A percentile compares a stretch with the other conserved stretches of the same genome.
These are phyloP conservation scores for Lottia scabra DNA, from an alignment of 2,888 invertebrate species.

Conservation along the genomic window DNA sequence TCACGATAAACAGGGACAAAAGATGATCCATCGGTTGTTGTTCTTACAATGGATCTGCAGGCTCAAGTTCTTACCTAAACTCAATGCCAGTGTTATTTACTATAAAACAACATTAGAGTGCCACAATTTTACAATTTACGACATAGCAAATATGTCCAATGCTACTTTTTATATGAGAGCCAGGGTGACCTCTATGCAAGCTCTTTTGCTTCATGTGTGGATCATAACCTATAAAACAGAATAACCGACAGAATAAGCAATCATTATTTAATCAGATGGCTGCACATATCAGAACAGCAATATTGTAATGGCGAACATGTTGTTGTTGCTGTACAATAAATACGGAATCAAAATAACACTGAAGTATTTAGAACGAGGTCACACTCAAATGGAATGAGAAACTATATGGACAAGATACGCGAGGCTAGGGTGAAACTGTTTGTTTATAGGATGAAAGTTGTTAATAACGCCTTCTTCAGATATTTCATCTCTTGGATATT, in stretches of 20 bases:
- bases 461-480: no score
- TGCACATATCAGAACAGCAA: no score
- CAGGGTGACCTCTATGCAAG: constrained; percentile 12
- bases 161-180: constrained; percentile 21
- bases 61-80: constrained; percentile 12
- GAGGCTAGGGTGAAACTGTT: no score
- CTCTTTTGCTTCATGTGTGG: constrained; percentile 17
- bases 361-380: no score
- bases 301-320: no score
- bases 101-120: constrained; percentile 16
- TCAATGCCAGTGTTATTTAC: constrained; percentile 16
- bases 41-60: constrained; percentile 19
- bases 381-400: no score
- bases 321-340: no score
- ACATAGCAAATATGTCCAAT: constrained; percentile 12
- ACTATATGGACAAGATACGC: no score
- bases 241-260: neutral
- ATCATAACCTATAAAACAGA: constrained; percentile 2
- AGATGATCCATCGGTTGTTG: neutral
- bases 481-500: no score
- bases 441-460: no score
- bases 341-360: no score
- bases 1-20: constrained; percentile 8
- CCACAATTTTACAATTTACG: constrained; percentile 19
- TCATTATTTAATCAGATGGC: constrained; percentile 29